phyloP scores from a whole-genome alignment of 2,797 vertebrate species.

The Balearica regulorum region DNA sequence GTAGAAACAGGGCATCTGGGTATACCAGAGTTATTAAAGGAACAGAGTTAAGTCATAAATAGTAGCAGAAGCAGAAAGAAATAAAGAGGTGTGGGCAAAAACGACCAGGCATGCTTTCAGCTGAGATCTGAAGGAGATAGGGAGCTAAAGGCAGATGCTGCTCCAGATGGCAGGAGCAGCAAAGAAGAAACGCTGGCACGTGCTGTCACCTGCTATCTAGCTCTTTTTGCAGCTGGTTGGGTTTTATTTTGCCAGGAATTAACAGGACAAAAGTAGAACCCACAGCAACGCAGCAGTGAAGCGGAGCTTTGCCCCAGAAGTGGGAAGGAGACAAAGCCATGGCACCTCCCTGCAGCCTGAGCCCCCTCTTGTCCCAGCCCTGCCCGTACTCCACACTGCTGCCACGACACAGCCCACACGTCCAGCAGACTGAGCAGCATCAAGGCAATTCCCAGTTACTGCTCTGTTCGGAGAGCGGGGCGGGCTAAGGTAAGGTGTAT shows the following conservation, averaged over 20 bases:
- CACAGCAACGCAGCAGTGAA: neutral
- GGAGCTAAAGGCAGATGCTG: neutral
- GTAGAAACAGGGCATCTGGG: neutral
- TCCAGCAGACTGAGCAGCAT: neutral
- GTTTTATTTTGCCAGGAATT: neutral
- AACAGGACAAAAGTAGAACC: neutral
- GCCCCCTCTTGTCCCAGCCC: neutral
- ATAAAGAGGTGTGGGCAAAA: neutral
- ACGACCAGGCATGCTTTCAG: neutral
- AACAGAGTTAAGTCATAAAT: neutral
- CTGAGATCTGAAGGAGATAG: neutral
- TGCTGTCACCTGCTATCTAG: neutral
- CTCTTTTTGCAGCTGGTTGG: neutral
- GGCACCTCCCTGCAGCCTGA: neutral
- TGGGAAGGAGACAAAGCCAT: neutral
- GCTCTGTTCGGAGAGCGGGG: neutral
- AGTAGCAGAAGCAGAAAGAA: neutral
- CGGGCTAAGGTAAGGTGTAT: neutral
- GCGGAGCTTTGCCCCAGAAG: fast-evolving
- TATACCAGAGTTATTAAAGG: neutral
- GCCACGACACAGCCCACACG: fast-evolving
- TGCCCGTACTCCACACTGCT: neutral
- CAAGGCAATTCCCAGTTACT: neutral
- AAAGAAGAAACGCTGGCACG: neutral
- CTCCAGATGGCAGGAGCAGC: neutral